These are phyloP conservation scores for Dromas ardeola DNA, from an alignment of 2,113 vertebrate species.

Conservation along the genomic window DNA sequence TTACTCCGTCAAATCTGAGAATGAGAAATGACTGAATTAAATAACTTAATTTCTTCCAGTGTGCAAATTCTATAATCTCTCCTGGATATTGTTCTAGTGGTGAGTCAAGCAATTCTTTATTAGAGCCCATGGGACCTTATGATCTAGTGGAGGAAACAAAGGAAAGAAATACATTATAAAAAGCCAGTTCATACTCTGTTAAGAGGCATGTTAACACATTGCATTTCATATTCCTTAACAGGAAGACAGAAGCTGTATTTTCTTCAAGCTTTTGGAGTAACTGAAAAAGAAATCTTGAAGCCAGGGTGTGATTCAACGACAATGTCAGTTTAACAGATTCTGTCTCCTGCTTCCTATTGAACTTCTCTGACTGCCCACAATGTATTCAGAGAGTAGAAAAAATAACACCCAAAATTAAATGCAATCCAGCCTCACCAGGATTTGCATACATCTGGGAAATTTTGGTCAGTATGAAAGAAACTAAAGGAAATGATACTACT, in stretches of 20 bases:
- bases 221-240: neutral
- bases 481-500: neutral
- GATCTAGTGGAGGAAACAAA: neutral
- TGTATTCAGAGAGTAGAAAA: neutral
- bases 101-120: conserved; percentile 46
- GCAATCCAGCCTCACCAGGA: neutral
- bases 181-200: neutral
- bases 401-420: neutral
- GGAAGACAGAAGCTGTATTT: neutral
- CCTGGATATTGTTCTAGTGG: conserved; percentile 23
- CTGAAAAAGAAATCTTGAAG: neutral
- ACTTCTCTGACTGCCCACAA: neutral
- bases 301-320: neutral
- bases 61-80: conserved; percentile 33
- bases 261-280: neutral
- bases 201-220: neutral
- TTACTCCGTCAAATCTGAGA: conserved; percentile 20
- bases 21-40: conserved; percentile 46
- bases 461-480: neutral
- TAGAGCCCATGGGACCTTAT: neutral
- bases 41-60: conserved; percentile 40
- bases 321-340: neutral
- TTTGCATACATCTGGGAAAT: neutral
- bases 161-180: neutral
- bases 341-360: neutral